Evolutionary conservation across 1,140 invertebrate genomes (phyloP).

Genomic region (Bathynomus jamesi): DNA sequence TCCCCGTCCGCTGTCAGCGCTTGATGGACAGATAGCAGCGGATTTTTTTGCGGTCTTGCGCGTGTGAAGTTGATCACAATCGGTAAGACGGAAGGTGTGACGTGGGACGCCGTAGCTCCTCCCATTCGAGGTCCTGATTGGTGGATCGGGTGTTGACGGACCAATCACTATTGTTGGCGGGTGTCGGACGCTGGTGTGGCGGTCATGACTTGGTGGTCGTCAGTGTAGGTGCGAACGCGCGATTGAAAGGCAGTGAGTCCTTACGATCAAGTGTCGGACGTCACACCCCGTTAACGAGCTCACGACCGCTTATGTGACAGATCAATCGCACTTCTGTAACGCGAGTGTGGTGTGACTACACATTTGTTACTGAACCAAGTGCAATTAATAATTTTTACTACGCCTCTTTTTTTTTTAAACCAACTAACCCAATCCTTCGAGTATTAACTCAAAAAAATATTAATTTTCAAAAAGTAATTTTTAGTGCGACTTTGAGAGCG

Average conservation of each 20-base stretch:
- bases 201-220: constrained; percentile 34
- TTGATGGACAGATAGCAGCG: constrained; percentile 20
- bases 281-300: constrained; percentile 17
- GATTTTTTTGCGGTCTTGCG: constrained; percentile 34
- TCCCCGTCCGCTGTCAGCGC: constrained; percentile 8
- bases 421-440: too few relatives aligned
- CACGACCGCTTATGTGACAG: not conserved
- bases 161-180: constrained; percentile 36
- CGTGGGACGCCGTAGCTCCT: constrained; percentile 32
- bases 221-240: constrained; percentile 36
- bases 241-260: constrained; percentile 30
- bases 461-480: too few relatives aligned
- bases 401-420: too few relatives aligned
- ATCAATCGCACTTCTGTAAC: not conserved
- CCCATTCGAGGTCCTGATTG: constrained; percentile 22
- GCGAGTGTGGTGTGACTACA: too few relatives aligned
- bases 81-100: constrained; percentile 34
- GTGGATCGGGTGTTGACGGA: constrained; percentile 33
- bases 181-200: constrained; percentile 34
- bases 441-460: too few relatives aligned
- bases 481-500: too few relatives aligned
- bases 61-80: constrained; percentile 36
- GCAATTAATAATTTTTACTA: too few relatives aligned
- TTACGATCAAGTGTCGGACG: constrained; percentile 31
- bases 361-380: too few relatives aligned